phyloP scores from a whole-genome alignment of 2,888 invertebrate species.

The Melinopterus prodromus region DNA sequence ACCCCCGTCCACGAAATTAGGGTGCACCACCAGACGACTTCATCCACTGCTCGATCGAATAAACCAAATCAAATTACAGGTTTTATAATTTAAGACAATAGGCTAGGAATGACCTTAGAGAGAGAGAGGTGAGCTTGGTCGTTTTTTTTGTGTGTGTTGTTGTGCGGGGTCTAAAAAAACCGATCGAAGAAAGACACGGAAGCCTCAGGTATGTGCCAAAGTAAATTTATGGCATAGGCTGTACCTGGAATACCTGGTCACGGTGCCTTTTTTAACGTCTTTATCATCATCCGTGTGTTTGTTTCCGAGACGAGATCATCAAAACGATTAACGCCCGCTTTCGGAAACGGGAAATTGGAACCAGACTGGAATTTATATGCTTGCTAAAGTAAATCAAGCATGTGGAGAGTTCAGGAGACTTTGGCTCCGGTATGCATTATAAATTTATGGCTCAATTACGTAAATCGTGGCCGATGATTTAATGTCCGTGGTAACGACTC shows the following conservation, averaged over 20 bases:
- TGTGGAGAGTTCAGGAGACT: slow-evolving; percentile 39
- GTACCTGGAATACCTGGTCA: slow-evolving; percentile 7
- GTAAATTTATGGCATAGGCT: background rate
- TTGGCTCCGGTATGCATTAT: slow-evolving; percentile 36
- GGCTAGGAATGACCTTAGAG: background rate
- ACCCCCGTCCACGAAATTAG: slow-evolving; percentile 6
- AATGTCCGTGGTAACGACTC: background rate
- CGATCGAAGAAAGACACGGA: slow-evolving; percentile 8
- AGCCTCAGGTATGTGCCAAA: slow-evolving; percentile 18
- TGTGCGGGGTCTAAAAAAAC: slow-evolving; percentile 15
- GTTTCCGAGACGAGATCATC: slow-evolving; percentile 36
- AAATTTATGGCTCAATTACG: slow-evolving; percentile 47
- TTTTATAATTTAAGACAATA: slow-evolving; percentile 4
- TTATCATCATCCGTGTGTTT: background rate
- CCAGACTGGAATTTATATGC: slow-evolving; percentile 42
- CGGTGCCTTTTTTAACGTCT: slow-evolving; percentile 4
- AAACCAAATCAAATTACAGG: background rate
- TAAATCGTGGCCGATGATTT: slow-evolving; percentile 41
- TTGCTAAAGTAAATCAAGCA: slow-evolving; percentile 43
- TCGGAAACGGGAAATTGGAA: slow-evolving; percentile 33
- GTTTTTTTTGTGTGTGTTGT: background rate
- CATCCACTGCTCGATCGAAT: slow-evolving; percentile 10
- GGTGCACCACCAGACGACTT: background rate
- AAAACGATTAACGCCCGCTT: slow-evolving; percentile 11
- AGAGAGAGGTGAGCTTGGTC: background rate